Evolutionary conservation across 2,113 vertebrate species (phyloP).

Genomic region (Conger conger): DNA sequence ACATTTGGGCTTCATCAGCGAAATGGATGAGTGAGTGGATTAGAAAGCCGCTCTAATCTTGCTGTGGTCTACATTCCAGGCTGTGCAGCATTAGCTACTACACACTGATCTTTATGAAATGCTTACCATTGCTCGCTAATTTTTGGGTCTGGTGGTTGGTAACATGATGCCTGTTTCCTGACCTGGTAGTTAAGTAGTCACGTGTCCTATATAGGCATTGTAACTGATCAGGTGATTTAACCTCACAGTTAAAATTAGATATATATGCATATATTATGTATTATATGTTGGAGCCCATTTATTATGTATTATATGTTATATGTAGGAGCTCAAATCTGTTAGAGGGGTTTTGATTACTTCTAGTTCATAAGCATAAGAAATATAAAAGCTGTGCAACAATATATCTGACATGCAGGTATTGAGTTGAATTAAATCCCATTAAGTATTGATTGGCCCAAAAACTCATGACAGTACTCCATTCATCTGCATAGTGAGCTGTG

Average conservation of each 20-base stretch:
- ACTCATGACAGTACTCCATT: neutral
- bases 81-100: neutral
- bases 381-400: neutral
- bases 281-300: no score
- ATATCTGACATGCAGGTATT: neutral
- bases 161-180: neutral
- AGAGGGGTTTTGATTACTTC: neutral
- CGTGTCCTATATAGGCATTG: neutral
- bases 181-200: neutral
- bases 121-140: neutral
- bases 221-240: neutral
- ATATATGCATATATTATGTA: neutral
- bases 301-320: no score
- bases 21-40: neutral
- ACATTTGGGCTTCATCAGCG: constrained; percentile 14
- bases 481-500: neutral
- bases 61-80: constrained; percentile 1
- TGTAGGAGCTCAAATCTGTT: neutral
- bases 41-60: constrained; percentile 14
- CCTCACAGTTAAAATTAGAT: no score
- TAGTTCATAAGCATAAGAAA: neutral
- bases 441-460: neutral
- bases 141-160: neutral
- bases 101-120: neutral
- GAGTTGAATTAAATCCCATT: neutral